These are phyloP conservation scores for Pseudeuparius sepicola DNA, from an alignment of 2,888 invertebrate genomes.

Conservation along the genomic window DNA sequence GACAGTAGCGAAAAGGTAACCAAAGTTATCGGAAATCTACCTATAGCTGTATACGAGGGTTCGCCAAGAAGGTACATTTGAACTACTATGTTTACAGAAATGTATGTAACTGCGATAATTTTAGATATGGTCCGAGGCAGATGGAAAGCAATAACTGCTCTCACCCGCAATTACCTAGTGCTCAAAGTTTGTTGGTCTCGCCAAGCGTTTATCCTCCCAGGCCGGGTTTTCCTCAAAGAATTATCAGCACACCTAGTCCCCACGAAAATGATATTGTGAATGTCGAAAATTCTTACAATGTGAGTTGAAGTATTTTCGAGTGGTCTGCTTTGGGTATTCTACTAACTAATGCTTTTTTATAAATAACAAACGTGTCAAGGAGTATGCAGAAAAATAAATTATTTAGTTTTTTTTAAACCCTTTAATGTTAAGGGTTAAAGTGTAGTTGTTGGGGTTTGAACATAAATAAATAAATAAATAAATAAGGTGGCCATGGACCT, in stretches of 20 bases:
- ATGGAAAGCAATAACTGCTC: slow-evolving; percentile 36
- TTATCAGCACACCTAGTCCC: slow-evolving; percentile 39
- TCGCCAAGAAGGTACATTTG: slow-evolving; percentile 81
- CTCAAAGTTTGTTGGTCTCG: slow-evolving; percentile 48
- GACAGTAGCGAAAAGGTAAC: slow-evolving; percentile 44
- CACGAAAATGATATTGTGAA: slow-evolving; percentile 34
- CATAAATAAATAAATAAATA: too few relatives aligned
- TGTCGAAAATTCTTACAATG: slow-evolving; percentile 33
- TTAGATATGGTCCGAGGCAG: slow-evolving; percentile 58
- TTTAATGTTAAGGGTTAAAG: too few relatives aligned
- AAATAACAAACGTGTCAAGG: too few relatives aligned
- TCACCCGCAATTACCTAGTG: slow-evolving; percentile 47
- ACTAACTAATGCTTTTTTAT: slow-evolving; percentile 7
- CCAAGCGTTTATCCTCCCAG: slow-evolving; percentile 66
- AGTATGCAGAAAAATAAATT: too few relatives aligned
- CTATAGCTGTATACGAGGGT: slow-evolving; percentile 90
- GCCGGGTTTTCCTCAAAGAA: slow-evolving; percentile 77
- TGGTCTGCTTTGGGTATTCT: slow-evolving; percentile 1
- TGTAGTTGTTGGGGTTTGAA: too few relatives aligned
- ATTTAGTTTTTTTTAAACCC: too few relatives aligned
- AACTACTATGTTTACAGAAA: too few relatives aligned
- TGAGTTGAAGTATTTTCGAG: slow-evolving; percentile 26
- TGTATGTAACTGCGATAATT: too few relatives aligned
- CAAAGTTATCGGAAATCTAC: slow-evolving; percentile 66
- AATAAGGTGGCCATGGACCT: too few relatives aligned